Base-by-base conservation (phyloP, 2,113 vertebrate species). In the Brachirus orientalis region DNA sequence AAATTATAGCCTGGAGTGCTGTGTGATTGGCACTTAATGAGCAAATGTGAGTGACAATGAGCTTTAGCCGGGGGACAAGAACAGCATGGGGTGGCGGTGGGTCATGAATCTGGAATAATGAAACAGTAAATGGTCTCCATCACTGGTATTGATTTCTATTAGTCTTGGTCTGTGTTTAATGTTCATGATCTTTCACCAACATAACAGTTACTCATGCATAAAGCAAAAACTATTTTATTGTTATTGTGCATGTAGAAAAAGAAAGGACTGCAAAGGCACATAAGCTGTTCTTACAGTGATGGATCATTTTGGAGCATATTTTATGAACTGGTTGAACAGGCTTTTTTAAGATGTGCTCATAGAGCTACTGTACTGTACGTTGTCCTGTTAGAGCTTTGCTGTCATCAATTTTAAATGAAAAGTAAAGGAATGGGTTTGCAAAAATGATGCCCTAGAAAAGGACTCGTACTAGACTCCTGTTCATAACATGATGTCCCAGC, bases 11-110 rank as follows among this genome's bases (percentile, higher is more conserved):
- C 82, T 75, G 77, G 58, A 88, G 90, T 89, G 83, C 65, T 62
- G 65, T 80, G 73, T 83, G 89, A 92, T 89, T 92, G 90, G 85
- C 90, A 92, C 86, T 83, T 91, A 92, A 93, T 92, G 90, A 92
- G 91, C 83, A 76, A 91, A 85, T 87, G 81, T 88, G 86, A 90
- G 80, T 88, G 88, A 92, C 91, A 90, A 86, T 86, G 85, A 89
- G 80, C 71, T 74, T 75, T 84, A 88, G 86, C 89, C 85, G 65
- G 71, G 80, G 81, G 87, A 80, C 51, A 63, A 74, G 79, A 85
- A 75, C 86, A 85, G 80, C 86, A 87, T 70, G 77, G 63, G 77
- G 77, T 40, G 51, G 63, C 69, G 81, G 77, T 76, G 76, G 86
- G 89, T 89, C 89, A 89, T 88, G 86, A 86, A 90, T 91, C 80